phyloP scores from a whole-genome alignment of 2,797 vertebrate species.

The Apogon hyalosoma region DNA sequence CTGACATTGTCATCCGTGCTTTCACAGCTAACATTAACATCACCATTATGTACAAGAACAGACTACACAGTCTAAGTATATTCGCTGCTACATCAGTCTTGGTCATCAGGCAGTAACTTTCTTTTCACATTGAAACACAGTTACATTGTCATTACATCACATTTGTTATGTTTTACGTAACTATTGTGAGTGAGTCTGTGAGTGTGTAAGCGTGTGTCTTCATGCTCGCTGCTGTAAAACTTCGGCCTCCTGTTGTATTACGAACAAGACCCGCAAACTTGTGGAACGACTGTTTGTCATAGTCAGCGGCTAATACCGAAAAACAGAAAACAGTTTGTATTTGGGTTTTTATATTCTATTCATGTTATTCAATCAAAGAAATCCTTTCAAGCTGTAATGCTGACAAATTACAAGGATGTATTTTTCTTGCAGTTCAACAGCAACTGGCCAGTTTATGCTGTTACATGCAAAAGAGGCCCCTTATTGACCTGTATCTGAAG shows the following conservation, averaged over 20 bases:
- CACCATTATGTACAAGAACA: not conserved
- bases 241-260: constrained; percentile 17
- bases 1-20: not conserved
- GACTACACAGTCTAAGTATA: not conserved
- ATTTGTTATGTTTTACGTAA: constrained; percentile 16
- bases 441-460: constrained; percentile 31
- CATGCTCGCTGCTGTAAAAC: constrained; percentile 20
- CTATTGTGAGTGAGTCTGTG: constrained; percentile 8
- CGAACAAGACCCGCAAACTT: not conserved
- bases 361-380: constrained; percentile 10
- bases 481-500: constrained; percentile 14
- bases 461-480: constrained; percentile 30
- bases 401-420: not conserved
- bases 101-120: not conserved
- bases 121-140: constrained; percentile 9
- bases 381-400: constrained; percentile 16
- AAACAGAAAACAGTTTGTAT: constrained; percentile 13
- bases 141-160: constrained; percentile 21
- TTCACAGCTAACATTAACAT: not conserved
- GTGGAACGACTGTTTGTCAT: constrained; percentile 1
- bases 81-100: constrained; percentile 16
- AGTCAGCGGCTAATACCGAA: not conserved
- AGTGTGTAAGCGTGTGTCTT: not conserved
- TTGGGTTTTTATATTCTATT: not conserved
- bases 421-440: constrained; percentile 31